Evolutionary conservation across 2,113 vertebrate species (phyloP), one percentile per base, ranked within the genome.

Genomic region (Pleuronectes platessa): DNA sequence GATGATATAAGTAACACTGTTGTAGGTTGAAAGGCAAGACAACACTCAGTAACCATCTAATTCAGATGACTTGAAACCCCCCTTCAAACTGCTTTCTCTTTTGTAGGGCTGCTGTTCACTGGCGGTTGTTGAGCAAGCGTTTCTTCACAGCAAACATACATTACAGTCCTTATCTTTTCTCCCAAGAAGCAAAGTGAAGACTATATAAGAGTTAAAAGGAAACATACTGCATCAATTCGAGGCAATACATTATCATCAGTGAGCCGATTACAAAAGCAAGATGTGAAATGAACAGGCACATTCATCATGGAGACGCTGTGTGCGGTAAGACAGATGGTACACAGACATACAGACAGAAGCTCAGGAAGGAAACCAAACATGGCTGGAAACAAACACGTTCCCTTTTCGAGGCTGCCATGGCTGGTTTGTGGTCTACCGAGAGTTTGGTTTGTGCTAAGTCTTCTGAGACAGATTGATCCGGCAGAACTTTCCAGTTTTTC

Each of bases 401-500:
- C 68, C 69, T 64, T 75, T 74, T 68, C 0, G 0, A 64, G 27
- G 59, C 58, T 27, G 53, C 74, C 47, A 45, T 35, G 21, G 58
- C 76, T 68, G 82, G 86, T 83, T 89, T 89, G 90, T 78, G 90
- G 87, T 86, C 68, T 79, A 90, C 91, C 88, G 76, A 80, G 67
- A 84, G 80, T 87, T 88, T 89, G 83, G 76, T 80, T 82, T 82
- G 76, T 83, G 82, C 82, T 18, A 61, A 73, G 73, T 47, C 74
- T 53, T 74, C 71, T 78, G 24, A 60, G 47, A 79, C 61, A 45
- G n/a, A 45, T 3, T 45, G 37, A 63, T 14, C 61, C 13, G 3
- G 40, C 40, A 51, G 47, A 51, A 51, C 18, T 51, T 51, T 51
- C 15, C 47, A 6, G 47, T 15, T 18, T 51, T 8, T 17, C 17